Conservation (phyloP, 2,113 vertebrate genomes). For the Paraplagusia blochii region DNA sequence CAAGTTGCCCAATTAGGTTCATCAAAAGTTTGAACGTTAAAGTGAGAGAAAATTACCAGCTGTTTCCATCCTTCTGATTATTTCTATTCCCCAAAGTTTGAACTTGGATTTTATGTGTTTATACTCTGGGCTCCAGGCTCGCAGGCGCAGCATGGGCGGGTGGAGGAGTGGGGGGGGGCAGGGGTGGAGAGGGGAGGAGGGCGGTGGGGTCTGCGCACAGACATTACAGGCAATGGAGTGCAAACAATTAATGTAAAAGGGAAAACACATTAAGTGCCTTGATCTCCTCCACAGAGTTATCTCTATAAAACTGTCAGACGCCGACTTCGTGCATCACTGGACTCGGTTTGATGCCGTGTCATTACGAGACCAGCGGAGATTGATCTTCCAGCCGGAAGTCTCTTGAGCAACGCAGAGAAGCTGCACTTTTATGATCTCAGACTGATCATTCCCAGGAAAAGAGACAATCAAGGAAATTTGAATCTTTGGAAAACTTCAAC, state of each 20-base stretch:
- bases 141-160: constrained; percentile 59
- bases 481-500: constrained; percentile 4
- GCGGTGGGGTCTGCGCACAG: constrained; percentile 46
- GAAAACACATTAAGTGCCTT: constrained; percentile 71
- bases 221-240: constrained; percentile 72
- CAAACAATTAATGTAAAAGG: constrained; percentile 74
- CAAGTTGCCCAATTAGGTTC: constrained; percentile 75
- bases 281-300: constrained; percentile 71
- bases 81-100: constrained; percentile 71
- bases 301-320: constrained; percentile 68
- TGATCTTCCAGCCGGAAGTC: constrained; percentile 57
- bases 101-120: constrained; percentile 69
- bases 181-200: constrained; percentile 40
- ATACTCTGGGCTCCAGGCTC: constrained; percentile 42
- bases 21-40: constrained; percentile 71
- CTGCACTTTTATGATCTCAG: constrained; percentile 46
- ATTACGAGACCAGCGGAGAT: constrained; percentile 52
- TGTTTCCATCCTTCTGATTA: constrained; percentile 67
- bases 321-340: constrained; percentile 63
- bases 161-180: constrained; percentile 45
- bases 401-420: constrained; percentile 31
- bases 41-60: constrained; percentile 71
- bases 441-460: constrained; percentile 50
- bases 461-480: constrained; percentile 30
- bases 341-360: constrained; percentile 66